phyloP scores from a whole-genome alignment of 2,888 invertebrate genomes.

The Tenthredo mesomela region DNA sequence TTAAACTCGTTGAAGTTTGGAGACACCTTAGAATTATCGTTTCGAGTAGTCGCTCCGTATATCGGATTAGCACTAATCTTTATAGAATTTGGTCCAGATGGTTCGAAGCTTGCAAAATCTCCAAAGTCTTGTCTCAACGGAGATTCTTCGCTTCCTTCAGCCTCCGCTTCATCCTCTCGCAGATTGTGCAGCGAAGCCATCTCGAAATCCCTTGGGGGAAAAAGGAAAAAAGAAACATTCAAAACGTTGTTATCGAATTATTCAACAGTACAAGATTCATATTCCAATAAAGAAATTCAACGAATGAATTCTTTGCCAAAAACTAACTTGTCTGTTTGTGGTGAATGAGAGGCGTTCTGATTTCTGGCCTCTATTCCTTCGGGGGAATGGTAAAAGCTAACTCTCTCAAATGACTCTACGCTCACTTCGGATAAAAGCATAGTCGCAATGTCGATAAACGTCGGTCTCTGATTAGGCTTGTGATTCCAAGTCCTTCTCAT shows the following conservation, averaged over 20 bases:
- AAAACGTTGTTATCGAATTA: background rate
- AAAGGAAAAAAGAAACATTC: background rate
- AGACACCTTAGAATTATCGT: constrained; percentile 65
- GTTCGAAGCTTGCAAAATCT: constrained; percentile 73
- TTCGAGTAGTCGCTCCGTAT: constrained; percentile 66
- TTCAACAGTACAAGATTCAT: constrained; percentile 13
- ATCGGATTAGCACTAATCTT: constrained; percentile 70
- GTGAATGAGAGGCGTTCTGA: constrained; percentile 70
- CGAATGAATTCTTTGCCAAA: background rate
- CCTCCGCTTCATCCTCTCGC: constrained; percentile 70
- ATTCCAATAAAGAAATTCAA: background rate
- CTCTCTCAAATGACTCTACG: constrained; percentile 80
- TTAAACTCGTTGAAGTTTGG: constrained; percentile 69
- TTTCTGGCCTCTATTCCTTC: constrained; percentile 80
- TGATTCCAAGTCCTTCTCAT: constrained; percentile 97
- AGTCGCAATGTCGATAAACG: constrained; percentile 91
- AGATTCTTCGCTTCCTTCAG: constrained; percentile 64
- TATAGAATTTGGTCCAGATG: constrained; percentile 67
- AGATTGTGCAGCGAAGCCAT: constrained; percentile 68
- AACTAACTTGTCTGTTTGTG: constrained; percentile 70
- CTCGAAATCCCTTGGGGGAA: constrained; percentile 67
- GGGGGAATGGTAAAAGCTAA: constrained; percentile 84
- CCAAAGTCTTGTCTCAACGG: constrained; percentile 72
- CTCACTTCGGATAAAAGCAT: constrained; percentile 85
- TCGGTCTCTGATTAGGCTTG: constrained; percentile 88